Evolutionary conservation across 2,888 invertebrate genomes (phyloP).

Genomic region (Punctoribates punctum): DNA sequence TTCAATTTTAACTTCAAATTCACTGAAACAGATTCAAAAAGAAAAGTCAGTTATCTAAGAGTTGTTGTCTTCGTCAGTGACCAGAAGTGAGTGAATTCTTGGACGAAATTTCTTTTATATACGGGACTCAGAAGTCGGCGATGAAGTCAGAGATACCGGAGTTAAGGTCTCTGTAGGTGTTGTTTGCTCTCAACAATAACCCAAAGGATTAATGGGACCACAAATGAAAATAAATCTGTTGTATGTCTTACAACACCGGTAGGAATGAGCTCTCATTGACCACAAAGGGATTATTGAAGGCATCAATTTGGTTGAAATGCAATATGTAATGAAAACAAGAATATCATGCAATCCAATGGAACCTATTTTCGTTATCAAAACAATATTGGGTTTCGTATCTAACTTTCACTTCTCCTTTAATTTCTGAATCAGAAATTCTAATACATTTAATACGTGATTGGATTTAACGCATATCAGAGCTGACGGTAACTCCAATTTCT

Average conservation of each 20-base stretch:
- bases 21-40: neutral
- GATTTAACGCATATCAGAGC: neutral
- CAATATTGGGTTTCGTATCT: neutral
- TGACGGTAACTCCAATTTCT: conserved; percentile 7
- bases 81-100: neutral
- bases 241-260: neutral
- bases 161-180: conserved; percentile 24
- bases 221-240: conserved; percentile 35
- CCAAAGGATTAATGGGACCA: conserved; percentile 30
- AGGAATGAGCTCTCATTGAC: conserved; percentile 24
- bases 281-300: conserved; percentile 26
- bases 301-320: conserved; percentile 18
- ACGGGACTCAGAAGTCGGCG: neutral
- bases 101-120: conserved; percentile 1
- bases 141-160: neutral
- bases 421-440: neutral
- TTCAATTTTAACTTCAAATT: neutral
- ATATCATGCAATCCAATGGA: neutral
- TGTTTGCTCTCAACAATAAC: conserved; percentile 34
- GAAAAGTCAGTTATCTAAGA: neutral
- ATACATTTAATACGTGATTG: conserved; percentile 7
- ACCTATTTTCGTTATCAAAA: conserved; percentile 1
- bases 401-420: too few species aligned
- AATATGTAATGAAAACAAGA: conserved; percentile 33
- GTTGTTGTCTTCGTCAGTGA: neutral